These are phyloP conservation scores for Electrophaes corylata DNA, from an alignment of 2,888 invertebrate species.

Conservation along the genomic window DNA sequence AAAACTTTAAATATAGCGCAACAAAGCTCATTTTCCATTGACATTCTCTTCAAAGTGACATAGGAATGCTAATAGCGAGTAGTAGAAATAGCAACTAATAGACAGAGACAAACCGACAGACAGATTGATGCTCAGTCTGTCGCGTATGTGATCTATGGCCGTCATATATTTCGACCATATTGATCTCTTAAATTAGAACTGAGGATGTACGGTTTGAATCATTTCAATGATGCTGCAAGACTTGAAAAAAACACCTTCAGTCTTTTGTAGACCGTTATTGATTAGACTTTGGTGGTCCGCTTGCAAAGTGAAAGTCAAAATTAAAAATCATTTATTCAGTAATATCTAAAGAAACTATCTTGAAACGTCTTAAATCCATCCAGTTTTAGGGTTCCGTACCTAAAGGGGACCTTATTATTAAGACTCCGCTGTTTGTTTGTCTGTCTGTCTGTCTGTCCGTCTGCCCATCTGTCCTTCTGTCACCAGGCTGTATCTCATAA, in stretches of 20 bases:
- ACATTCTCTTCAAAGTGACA: background rate
- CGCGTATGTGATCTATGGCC: conserved; percentile 43
- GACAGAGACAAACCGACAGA: conserved; percentile 46
- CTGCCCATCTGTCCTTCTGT: too few relatives aligned
- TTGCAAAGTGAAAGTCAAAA: too few relatives aligned
- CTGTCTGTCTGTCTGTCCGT: too few relatives aligned
- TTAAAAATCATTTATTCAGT: too few relatives aligned
- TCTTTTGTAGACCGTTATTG: background rate
- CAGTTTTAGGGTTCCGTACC: too few relatives aligned
- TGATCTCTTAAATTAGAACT: conserved; percentile 42
- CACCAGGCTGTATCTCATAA: too few relatives aligned
- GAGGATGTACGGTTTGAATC: conserved; percentile 11
- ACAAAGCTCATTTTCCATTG: conserved; percentile 2
- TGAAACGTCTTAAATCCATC: too few relatives aligned
- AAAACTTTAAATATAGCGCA: background rate
- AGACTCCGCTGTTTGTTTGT: too few relatives aligned
- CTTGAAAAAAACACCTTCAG: background rate
- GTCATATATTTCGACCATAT: conserved; percentile 41
- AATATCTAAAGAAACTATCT: too few relatives aligned
- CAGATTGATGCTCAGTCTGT: conserved; percentile 46
- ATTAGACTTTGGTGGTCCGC: too few relatives aligned
- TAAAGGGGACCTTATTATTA: too few relatives aligned
- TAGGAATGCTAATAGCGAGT: conserved; percentile 19
- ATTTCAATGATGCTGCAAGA: conserved; percentile 7
- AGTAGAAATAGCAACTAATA: conserved; percentile 39